Conservation (phyloP, 2,113 vertebrate genomes). For the Pimephales promelas region DNA sequence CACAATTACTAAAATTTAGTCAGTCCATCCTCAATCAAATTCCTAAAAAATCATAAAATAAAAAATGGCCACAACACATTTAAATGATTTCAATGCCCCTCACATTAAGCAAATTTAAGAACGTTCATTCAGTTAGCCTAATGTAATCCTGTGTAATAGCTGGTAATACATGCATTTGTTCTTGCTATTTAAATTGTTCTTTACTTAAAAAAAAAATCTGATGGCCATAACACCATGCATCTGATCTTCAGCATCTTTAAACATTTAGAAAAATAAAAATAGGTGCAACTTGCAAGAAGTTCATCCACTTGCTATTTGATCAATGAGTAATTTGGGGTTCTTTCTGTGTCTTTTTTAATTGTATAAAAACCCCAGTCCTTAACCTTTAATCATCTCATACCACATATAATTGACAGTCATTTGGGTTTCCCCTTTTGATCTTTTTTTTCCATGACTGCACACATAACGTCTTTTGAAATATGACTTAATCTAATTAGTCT, state of each 20-base stretch:
- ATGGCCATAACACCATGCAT: neutral
- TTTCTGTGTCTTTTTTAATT: constrained; percentile 15
- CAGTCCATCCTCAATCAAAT: neutral
- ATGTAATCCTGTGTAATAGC: neutral
- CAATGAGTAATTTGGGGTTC: neutral
- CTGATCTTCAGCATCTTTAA: constrained; percentile 2
- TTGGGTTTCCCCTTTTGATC: constrained; percentile 13
- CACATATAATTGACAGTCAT: constrained; percentile 19
- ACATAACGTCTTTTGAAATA: neutral
- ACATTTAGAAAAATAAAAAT: neutral
- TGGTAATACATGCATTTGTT: neutral
- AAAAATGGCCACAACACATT: neutral
- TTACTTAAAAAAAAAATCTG: neutral
- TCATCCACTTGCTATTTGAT: neutral
- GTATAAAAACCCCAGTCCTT: neutral
- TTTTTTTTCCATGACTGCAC: neutral
- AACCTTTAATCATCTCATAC: constrained; percentile 36
- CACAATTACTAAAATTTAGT: too few species aligned
- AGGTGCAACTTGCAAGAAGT: neutral
- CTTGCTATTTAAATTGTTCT: neutral
- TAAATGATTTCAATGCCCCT: neutral
- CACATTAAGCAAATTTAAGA: neutral
- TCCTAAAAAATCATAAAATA: neutral
- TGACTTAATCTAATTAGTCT: neutral
- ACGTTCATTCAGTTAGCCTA: neutral